Conservation (phyloP, 2,113 vertebrate species). For the Astur gentilis region DNA sequence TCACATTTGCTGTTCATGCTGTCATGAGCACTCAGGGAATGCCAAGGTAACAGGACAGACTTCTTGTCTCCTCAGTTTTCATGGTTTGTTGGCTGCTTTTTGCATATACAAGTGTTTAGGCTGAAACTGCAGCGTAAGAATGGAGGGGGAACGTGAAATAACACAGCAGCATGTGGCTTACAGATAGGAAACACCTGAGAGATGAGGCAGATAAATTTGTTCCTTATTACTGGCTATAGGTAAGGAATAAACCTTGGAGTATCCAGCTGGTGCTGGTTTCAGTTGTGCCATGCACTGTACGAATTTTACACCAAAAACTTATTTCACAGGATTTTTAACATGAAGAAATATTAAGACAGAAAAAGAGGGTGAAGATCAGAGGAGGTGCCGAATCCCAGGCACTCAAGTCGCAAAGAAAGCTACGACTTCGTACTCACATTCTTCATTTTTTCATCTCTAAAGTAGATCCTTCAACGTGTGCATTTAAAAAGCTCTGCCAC, state of each 20-base stretch:
- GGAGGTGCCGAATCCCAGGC: fast-evolving
- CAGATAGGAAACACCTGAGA: not conserved
- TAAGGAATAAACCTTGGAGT: not conserved
- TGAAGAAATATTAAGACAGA: not conserved
- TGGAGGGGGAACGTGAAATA: fast-evolving
- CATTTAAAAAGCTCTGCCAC: not conserved
- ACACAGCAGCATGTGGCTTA: not conserved
- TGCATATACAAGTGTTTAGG: not conserved
- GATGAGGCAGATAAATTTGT: not conserved
- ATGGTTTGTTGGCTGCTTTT: not conserved
- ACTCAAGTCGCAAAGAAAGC: not conserved
- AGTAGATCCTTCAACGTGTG: not conserved
- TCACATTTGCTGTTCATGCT: not conserved
- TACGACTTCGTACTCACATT: not conserved
- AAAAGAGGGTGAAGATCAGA: not conserved
- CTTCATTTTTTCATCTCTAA: not conserved
- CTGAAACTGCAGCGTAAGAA: not conserved
- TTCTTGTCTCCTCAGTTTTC: not conserved
- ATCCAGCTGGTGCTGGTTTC: not conserved
- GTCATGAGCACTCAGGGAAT: not conserved
- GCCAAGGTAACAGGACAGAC: not conserved
- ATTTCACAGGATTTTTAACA: not conserved
- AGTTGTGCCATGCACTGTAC: fast-evolving
- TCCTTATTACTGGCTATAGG: not conserved
- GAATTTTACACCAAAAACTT: not conserved